Conservation (phyloP, 2,797 vertebrate species). For the Selene dorsalis region DNA sequence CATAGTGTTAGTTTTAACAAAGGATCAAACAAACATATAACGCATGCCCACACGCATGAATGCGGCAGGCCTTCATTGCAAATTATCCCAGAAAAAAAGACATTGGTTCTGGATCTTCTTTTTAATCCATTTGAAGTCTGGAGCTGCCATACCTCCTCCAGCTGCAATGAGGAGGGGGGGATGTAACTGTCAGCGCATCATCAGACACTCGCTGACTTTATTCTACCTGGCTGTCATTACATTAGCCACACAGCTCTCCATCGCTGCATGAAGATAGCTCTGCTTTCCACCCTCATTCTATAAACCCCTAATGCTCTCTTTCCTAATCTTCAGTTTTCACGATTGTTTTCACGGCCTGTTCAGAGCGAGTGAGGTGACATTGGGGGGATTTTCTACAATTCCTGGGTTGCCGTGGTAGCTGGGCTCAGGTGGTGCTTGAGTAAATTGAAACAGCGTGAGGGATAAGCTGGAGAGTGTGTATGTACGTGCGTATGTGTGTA, state of each 20-base stretch:
- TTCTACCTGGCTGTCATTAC: constrained; percentile 71
- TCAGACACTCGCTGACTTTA: constrained; percentile 50
- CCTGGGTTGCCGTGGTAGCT: constrained; percentile 81
- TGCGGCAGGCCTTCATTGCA: constrained; percentile 38
- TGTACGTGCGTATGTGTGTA: constrained; percentile 14
- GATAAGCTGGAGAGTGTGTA: constrained; percentile 74
- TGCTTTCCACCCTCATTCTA: constrained; percentile 60
- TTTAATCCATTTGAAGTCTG: constrained; percentile 66
- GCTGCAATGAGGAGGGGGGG: constrained; percentile 6
- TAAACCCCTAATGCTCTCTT: constrained; percentile 74
- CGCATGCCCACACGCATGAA: constrained; percentile 39
- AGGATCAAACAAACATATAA: constrained; percentile 66
- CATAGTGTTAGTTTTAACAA: constrained; percentile 60
- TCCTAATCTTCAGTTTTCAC: constrained; percentile 82
- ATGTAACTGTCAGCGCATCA: constrained; percentile 56
- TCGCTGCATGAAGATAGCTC: constrained; percentile 68
- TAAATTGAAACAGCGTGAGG: constrained; percentile 85
- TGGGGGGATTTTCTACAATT: constrained; percentile 80
- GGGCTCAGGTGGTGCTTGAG: constrained; percentile 84
- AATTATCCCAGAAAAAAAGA: constrained; percentile 49
- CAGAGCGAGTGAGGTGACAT: constrained; percentile 75
- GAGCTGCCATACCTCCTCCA: constrained; percentile 42
- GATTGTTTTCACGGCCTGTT: constrained; percentile 83
- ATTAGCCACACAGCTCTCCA: constrained; percentile 72
- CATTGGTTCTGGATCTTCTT: constrained; percentile 41